Evolutionary conservation across 2,113 vertebrate genomes (phyloP).

Genomic region (Nothobranchius furzeri): DNA sequence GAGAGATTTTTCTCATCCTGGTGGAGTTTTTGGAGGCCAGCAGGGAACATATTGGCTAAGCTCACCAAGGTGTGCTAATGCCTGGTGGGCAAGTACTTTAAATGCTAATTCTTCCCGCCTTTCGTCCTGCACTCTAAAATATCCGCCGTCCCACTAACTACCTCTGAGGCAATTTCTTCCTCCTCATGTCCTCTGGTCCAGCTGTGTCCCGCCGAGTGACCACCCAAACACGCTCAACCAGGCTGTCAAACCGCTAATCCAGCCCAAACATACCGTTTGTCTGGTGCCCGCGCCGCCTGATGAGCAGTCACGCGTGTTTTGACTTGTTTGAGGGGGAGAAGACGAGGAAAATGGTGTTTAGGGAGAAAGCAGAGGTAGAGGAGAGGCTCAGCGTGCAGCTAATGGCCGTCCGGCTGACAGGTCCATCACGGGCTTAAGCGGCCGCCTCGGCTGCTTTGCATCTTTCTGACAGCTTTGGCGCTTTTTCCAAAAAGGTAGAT

Average conservation of each 20-base stretch:
- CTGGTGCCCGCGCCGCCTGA: constrained; percentile 37
- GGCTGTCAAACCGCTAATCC: constrained; percentile 68
- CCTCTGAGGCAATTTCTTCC: constrained; percentile 61
- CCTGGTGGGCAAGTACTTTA: constrained; percentile 73
- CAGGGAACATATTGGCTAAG: constrained; percentile 66
- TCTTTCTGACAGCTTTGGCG: constrained; percentile 65
- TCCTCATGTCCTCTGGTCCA: constrained; percentile 40
- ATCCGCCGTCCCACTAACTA: constrained; percentile 50
- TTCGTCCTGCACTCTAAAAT: constrained; percentile 26
- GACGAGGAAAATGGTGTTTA: constrained; percentile 40
- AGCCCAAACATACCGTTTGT: constrained; percentile 40
- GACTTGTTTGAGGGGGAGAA: constrained; percentile 30
- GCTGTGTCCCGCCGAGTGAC: constrained; percentile 46
- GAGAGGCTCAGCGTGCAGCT: constrained; percentile 35
- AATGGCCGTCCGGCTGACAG: constrained; percentile 70
- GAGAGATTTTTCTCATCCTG: not conserved
- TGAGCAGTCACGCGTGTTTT: constrained; percentile 62
- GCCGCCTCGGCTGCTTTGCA: constrained; percentile 40
- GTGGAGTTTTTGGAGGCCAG: constrained; percentile 49
- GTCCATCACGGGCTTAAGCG: constrained; percentile 49
- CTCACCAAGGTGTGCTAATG: constrained; percentile 69
- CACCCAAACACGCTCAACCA: constrained; percentile 43
- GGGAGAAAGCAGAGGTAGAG: constrained; percentile 26
- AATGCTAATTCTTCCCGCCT: constrained; percentile 73
- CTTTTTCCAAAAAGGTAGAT: constrained; percentile 67